phyloP scores from a whole-genome alignment of 2,888 invertebrate genomes.

The Apoda limacodes region DNA sequence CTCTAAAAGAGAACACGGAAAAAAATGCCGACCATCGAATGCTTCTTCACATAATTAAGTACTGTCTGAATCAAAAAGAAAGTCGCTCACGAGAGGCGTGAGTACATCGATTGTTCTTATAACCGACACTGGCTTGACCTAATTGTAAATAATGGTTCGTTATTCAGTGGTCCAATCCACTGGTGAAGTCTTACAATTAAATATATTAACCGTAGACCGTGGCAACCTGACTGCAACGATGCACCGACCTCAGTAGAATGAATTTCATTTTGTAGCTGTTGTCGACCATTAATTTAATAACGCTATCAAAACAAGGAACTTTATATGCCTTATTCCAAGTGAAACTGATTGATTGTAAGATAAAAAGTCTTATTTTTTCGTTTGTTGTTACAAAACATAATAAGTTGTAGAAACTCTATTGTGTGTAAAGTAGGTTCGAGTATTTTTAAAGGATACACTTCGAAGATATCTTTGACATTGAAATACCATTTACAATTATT shows the following conservation, averaged over 20 bases:
- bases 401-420: too few relatives aligned
- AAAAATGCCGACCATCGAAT: conserved; percentile 39
- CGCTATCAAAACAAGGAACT: conserved; percentile 35
- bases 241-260: conserved; percentile 25
- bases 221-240: conserved; percentile 19
- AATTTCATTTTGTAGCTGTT: conserved; percentile 41
- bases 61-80: conserved; percentile 55
- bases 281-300: conserved; percentile 48
- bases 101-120: conserved; percentile 61
- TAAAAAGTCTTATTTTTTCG: too few relatives aligned
- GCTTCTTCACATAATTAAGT: conserved; percentile 51
- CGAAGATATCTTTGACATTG: too few relatives aligned
- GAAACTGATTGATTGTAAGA: conserved; percentile 26
- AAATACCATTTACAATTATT: too few relatives aligned
- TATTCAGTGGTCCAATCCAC: conserved; percentile 49
- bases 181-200: conserved; percentile 46
- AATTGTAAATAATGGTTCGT: conserved; percentile 66
- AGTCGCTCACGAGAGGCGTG: conserved; percentile 54
- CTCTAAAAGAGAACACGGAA: conserved; percentile 38
- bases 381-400: too few relatives aligned
- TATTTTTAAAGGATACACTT: too few relatives aligned
- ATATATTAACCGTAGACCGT: conserved; percentile 37
- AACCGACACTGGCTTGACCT: conserved; percentile 60
- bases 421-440: too few relatives aligned
- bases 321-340: conserved; percentile 25